Evolutionary conservation across 1,140 invertebrate species (phyloP), one percentile per base, ranked within the genome.

Genomic region (Babylonia areolata): DNA sequence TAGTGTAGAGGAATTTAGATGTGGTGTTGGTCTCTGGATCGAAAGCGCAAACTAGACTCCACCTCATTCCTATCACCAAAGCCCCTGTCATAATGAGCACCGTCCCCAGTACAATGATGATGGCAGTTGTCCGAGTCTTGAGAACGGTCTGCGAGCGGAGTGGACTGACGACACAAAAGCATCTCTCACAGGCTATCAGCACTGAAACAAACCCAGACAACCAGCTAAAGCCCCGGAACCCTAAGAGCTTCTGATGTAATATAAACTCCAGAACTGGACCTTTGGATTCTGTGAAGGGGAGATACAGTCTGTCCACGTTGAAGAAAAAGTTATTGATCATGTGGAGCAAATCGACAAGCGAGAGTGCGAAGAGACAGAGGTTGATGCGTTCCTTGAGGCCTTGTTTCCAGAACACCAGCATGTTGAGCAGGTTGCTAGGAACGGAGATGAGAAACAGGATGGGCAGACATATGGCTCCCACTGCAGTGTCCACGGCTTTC

Each of bases 311-410:
- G 28, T 42, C 35, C 28, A 46, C 37, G 28, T 79, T 42, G 39
- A 39, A 42, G 35, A 79, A 40, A 20, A 79, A 42, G 40, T 23
- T 40, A 28, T n/a, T 37, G 17, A 40, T 3, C 73, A 75, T 75
- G 39, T 42, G 40, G n/a, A 42, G 35, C 12, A 79, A 37, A 31
- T 79, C 77, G 35, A 37, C 77, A 31, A 79, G 17, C 11, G 77
- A 79, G 31, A 42, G 77, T 23, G 11, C 11, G 42, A 79, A 79
- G 31, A 79, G 37, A 79, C 77, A 79, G 40, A 79, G 40, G 39
- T 79, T 79, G 39, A 79, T 42, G 17, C 77, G 37, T 42, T 79
- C 77, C 31, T 79, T 79, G 77, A 79, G 37, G 40, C 77, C 77
- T 20, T 79, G 77, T 28, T 79, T 79, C 37, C 40, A 79, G 39